Percentiles rank a stretch among this genome's conserved stretches.
phyloP scores from a whole-genome alignment of 2,888 invertebrate genomes.

The Acanthopleura granulata region DNA sequence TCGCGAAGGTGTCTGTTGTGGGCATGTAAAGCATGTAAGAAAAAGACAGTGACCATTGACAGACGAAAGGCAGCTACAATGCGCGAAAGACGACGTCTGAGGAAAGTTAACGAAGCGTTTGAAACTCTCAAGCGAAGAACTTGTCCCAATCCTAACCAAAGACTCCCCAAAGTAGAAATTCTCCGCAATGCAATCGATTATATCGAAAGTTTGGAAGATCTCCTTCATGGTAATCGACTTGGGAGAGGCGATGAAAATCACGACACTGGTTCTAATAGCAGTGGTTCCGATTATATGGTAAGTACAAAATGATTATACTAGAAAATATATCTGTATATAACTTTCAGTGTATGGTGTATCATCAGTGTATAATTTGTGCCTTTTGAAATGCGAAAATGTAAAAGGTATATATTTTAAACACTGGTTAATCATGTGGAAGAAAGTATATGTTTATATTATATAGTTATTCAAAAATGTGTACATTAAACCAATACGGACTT shows the following conservation, averaged over 20 bases:
- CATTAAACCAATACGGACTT: no score
- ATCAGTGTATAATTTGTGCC: no score
- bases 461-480: no score
- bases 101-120: conserved; percentile 99
- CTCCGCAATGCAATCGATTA: conserved; percentile 97
- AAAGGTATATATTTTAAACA: no score
- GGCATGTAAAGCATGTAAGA: conserved; percentile 97
- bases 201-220: conserved; percentile 79
- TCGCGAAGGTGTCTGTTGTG: conserved; percentile 87
- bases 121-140: conserved; percentile 93
- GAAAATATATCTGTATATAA: no score
- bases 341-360: no score
- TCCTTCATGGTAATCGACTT: conserved; percentile 66
- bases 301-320: conserved; percentile 25
- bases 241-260: conserved; percentile 45
- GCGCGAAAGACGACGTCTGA: conserved; percentile 89
- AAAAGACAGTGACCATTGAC: conserved; percentile 93
- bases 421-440: no score
- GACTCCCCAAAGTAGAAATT: conserved; percentile 97
- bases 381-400: no score
- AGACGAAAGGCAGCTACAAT: conserved; percentile 97
- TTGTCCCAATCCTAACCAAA: conserved; percentile 94
- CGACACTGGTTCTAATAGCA: conserved; percentile 57
- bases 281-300: conserved; percentile 63
- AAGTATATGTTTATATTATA: no score